phyloP scores from a whole-genome alignment of 2,888 invertebrate genomes.

The Empis livida region DNA sequence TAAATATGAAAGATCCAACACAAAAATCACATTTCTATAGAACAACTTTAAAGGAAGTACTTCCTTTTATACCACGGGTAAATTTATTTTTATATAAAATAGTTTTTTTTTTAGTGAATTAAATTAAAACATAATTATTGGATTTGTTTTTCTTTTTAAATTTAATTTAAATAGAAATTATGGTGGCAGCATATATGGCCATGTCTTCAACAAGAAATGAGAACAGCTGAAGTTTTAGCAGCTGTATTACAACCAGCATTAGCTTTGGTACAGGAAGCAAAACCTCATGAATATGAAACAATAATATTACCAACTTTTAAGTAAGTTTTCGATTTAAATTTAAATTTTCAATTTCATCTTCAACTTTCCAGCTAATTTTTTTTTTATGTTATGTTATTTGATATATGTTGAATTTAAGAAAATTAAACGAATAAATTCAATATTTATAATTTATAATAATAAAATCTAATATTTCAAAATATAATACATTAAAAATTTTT shows the following conservation, averaged over 20 bases:
- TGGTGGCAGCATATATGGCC: constrained; percentile 94
- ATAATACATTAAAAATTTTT: too few relatives aligned
- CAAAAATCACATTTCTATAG: constrained; percentile 85
- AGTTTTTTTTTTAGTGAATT: too few relatives aligned
- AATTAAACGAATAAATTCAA: too few relatives aligned
- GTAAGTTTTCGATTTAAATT: too few relatives aligned
- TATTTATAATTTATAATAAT: too few relatives aligned
- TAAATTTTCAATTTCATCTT: too few relatives aligned
- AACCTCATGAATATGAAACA: constrained; percentile 63
- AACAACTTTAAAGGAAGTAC: constrained; percentile 69
- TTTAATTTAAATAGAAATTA: constrained; percentile 57
- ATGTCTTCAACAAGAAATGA: constrained; percentile 71
- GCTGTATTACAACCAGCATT: constrained; percentile 74
- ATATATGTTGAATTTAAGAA: too few relatives aligned
- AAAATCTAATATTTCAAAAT: too few relatives aligned
- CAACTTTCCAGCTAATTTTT: too few relatives aligned
- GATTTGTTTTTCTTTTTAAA: too few relatives aligned
- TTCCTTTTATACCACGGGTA: constrained; percentile 84
- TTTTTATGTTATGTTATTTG: too few relatives aligned
- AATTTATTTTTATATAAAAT: constrained; percentile 15
- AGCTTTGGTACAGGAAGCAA: constrained; percentile 66
- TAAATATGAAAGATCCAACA: constrained; percentile 80
- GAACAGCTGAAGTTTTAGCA: constrained; percentile 72
- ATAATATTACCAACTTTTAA: constrained; percentile 74
- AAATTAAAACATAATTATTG: too few relatives aligned